Evolutionary conservation across 2,888 invertebrate genomes (phyloP), one percentile per base, ranked within the genome.

Genomic region (Arctia plantaginis): DNA sequence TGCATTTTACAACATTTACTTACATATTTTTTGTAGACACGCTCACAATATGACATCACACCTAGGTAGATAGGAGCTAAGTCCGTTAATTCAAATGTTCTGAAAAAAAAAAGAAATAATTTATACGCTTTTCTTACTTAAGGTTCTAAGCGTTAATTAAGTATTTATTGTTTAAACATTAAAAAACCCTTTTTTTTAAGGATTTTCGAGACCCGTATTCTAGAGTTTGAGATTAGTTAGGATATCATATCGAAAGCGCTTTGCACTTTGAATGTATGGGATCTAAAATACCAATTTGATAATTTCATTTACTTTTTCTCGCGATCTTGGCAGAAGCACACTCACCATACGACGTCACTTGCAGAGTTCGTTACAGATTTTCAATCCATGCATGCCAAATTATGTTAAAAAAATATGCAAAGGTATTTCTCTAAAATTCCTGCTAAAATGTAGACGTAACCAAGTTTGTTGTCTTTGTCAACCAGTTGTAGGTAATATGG

Each of bases 51-150:
- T 78, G 82, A 78, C 77, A 79, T 81, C 83, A 74, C 81, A 72
- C 20, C 23, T 80, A 84, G 85, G 84, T 92, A 90, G 90, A 84
- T 93, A 92, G 92, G 83, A 89, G 87, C 78, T 91, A 93, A 92
- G 91, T 89, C 90, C 89, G 90, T 92, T 92, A 88, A 86, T 86
- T 88, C 77, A 88, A 88, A 82, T 80, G 77, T 78, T 89, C 89
- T 89, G 90, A 90, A 89, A 92, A 82, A 76, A 73, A 82, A 35
- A 35, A n/a, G n/a, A 82, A 83, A 89, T 91, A 90, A 92, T 91
- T 92, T 91, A 93, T 93, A 93, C 93, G 94, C 94, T 94, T 93
- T 91, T 93, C 92, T 93, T 92, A 94, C 91, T 90, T 94, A 94
- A 93, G 94, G 93, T 94, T 91, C 92, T 94, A 93, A 94, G 93